Evolutionary conservation across 92 coral and sea anemone genomes (phyloP), one percentile per base, ranked within the genome.

Genomic region (Parazoanthus atlanticus): DNA sequence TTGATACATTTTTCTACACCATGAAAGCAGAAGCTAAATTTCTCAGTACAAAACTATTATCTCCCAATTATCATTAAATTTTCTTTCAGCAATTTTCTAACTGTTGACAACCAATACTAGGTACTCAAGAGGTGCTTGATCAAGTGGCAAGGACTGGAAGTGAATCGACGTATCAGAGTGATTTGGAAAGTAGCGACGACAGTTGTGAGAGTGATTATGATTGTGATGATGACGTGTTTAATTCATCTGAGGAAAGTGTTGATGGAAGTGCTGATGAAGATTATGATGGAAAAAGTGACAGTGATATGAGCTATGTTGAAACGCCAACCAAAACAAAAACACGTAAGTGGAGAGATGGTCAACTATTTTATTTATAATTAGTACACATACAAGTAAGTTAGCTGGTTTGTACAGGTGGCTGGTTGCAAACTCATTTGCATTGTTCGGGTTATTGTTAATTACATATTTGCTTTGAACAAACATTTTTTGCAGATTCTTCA

Each of bases 101-200:
- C 15, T 25, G 28, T 25, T 61, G 69, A 21, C 69, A 1, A 69
- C 41, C 17, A 11, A 4, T 82, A n/a, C 58, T 36, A 94, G 98
- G 82, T 25, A 80, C 91, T 71, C 90, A 78, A 29, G 96, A 93
- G 78, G 98, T 95, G 15, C 86, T 93, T 16, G 95, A 92, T 33
- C 78, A 88, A 38, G 86, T 94, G 12, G 43, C 78, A 43, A 70
- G 87, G 13, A 84, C 87, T 43, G 87, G 79, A 10, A 46, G 87
- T 84, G 87, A 84, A 32, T 84, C 87, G 28, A 69, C 66, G 1
- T 46, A 84, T 46, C 87, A 46, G 79, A 70, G 87, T 46, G 87
- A 84, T 69, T 84, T 74, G 38, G 77, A 80, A 69, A 78, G 84
- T 74, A 88, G 93, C 56, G 89, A 70, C 82, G 64, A 28, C 36